These are phyloP conservation scores for Agrenia bidenticulata DNA, from an alignment of 2,888 invertebrate species.

Conservation along the genomic window DNA sequence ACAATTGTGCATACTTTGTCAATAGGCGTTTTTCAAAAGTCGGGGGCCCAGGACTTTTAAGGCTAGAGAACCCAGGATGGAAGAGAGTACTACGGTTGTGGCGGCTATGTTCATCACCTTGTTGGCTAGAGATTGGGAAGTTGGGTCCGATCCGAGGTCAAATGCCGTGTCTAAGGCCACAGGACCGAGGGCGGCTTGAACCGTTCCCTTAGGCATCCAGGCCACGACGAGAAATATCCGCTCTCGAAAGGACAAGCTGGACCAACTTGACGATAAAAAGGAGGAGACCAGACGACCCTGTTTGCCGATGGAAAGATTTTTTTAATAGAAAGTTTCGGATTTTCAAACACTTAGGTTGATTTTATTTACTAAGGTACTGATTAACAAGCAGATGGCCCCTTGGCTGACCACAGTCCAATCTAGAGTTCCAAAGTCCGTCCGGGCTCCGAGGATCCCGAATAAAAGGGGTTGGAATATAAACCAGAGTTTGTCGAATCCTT, in stretches of 20 bases:
- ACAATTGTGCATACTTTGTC: neutral
- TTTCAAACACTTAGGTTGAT: no score
- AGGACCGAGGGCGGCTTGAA: constrained; percentile 48
- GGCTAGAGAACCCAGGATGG: constrained; percentile 32
- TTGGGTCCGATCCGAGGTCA: constrained; percentile 5
- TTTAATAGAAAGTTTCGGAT: neutral
- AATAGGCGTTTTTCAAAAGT: constrained; percentile 1
- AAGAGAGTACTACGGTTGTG: constrained; percentile 31
- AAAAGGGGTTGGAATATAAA: constrained; percentile 48
- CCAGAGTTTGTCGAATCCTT: constrained; percentile 29
- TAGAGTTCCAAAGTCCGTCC: constrained; percentile 40
- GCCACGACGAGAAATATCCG: constrained; percentile 39
- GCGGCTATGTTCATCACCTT: constrained; percentile 43
- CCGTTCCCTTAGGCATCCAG: constrained; percentile 50
- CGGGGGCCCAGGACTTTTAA: constrained; percentile 32
- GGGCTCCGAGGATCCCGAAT: constrained; percentile 46
- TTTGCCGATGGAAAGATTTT: neutral
- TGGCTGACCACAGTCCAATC: constrained; percentile 39
- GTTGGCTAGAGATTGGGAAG: constrained; percentile 24
- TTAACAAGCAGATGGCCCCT: constrained; percentile 35
- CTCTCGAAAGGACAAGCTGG: constrained; percentile 30
- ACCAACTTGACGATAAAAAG: constrained; percentile 26
- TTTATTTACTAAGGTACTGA: constrained; percentile 33
- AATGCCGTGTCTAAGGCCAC: constrained; percentile 41
- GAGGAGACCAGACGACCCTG: constrained; percentile 29